Conservation (phyloP, 1,140 invertebrate genomes). For the Scaptomyza hsui region DNA sequence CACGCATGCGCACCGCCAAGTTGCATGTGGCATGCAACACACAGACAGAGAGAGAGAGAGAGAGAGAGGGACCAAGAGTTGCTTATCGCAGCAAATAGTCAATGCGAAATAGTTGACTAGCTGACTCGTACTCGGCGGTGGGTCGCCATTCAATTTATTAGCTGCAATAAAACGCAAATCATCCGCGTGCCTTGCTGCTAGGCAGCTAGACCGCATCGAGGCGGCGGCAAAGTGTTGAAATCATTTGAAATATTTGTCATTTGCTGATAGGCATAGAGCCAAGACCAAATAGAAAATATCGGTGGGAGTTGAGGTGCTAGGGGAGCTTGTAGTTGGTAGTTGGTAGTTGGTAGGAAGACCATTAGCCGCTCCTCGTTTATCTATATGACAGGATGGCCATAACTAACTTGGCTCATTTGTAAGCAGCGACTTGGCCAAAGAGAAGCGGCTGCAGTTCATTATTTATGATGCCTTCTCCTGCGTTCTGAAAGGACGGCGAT, state of each 20-base stretch:
- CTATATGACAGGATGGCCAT: conserved; percentile 54
- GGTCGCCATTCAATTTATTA: conserved; percentile 81
- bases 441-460: conserved; percentile 5
- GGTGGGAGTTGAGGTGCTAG: conserved; percentile 2
- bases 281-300: background rate
- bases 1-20: conserved; percentile 67
- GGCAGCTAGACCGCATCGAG: background rate
- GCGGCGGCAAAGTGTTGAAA: conserved; percentile 77
- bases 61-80: background rate
- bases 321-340: background rate
- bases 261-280: conserved; percentile 50
- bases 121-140: conserved; percentile 53
- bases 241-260: conserved; percentile 83
- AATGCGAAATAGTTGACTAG: conserved; percentile 42
- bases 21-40: conserved; percentile 72
- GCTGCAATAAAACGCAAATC: conserved; percentile 82
- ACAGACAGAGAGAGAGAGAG: background rate
- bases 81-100: conserved; percentile 73
- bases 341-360: conserved; percentile 7
- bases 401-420: conserved; percentile 50
- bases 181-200: conserved; percentile 27
- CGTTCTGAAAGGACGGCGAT: conserved; percentile 18
- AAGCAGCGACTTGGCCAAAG: background rate
- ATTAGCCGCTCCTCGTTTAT: conserved; percentile 46
- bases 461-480: conserved; percentile 36